Base-by-base conservation (phyloP, 2,797 vertebrate genomes). In the Halcyon smyrnensis region DNA sequence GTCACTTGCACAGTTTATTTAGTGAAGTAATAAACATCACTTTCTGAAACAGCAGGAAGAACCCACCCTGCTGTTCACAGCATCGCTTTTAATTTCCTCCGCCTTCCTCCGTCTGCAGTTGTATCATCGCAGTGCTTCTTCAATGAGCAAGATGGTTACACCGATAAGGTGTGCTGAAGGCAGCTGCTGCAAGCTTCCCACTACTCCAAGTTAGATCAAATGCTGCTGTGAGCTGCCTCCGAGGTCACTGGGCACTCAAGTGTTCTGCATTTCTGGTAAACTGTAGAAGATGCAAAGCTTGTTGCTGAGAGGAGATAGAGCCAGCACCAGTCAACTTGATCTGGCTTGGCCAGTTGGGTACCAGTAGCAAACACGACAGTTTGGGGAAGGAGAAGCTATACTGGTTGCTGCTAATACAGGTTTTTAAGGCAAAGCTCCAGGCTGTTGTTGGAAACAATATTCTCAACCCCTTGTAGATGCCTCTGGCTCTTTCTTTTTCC, bases 41-140 rank as follows among this genome's bases (percentile, higher is more conserved):
- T 46, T 18, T 15, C 6, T 74, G 20, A 30, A 87, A 54, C 78
- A 70, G 86, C 86, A 68, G 79, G 84, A 67, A 64, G 53, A 45
- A 37, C 59, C 71, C 86, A 71, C 91, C 83, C 89, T 69, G 93
- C 84, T 80, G 76, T 4, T 92, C 15, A 2, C 68, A 80, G 89
- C 63, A 37, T 43, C 65, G 8, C 20, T 46, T 41, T 15, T 64
- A 17, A 34, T 73, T 73, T 75, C 86, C 63, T 90, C 70, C 43
- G 36, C 82, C 65, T 68, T 45, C n/a, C 30, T 81, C 65, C 30
- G 17, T 32, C 84, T 68, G 51, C 1, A 0, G 41, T 11, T 32
- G 36, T 25, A 30, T 13, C 68, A 13, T 43, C 45, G 2, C 60
- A 32, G 64, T 37, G 2, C 54, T 54, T 17, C 51, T 65, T 68